Evolutionary conservation across 2,888 invertebrate genomes (phyloP), one percentile per base, ranked within the genome.

Genomic region (Macroteleia sp.): DNA sequence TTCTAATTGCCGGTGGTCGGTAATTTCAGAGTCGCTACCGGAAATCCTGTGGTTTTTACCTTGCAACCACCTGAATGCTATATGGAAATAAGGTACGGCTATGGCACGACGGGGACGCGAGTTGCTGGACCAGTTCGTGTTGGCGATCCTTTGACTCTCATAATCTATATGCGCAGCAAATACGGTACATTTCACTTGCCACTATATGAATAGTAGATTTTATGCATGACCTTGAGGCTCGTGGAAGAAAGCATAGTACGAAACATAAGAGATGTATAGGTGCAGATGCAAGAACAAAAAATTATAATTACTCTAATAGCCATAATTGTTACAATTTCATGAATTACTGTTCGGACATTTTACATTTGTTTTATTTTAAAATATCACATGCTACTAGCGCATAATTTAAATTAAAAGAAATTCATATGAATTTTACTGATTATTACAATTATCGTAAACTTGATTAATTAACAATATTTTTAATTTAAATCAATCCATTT

Each of bases 91-190:
- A 93, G 97, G 80, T 95, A 97, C 82, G 98, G 98, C 17, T 98
- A 97, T 91, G 97, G 97, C 10, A 96, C 97, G 5, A 94, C 94
- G 28, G 97, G 98, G 48, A 96, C 96, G 39, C 92, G 97, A 57
- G 96, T 97, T 0, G 94, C 96, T 0, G 97, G 97, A 3, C 97
- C 98, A 1, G 97, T 98, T 32, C 94, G 97, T 3, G 97, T 98
- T 16, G 98, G 98, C 0, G 98, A 98, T 91, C 97, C 98, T 0
- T 93, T 98, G 42, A 98, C 98, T 0, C 92, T 98, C 79, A 96
- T 98, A 81, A 97, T 98, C 86, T 97, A 97, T 90, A 98, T 98
- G 98, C 93, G 97, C 84, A 97, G 97, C 91, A 96, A 97, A 93
- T 98, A 97, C 91, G 97, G 97, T 97, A 91, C 93, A 93, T 83